A percentile compares a stretch with the other conserved stretches of the same genome.
These are phyloP conservation scores for Coranthus polyacanthus DNA, from an alignment of 2,797 vertebrate genomes.

Conservation along the genomic window DNA sequence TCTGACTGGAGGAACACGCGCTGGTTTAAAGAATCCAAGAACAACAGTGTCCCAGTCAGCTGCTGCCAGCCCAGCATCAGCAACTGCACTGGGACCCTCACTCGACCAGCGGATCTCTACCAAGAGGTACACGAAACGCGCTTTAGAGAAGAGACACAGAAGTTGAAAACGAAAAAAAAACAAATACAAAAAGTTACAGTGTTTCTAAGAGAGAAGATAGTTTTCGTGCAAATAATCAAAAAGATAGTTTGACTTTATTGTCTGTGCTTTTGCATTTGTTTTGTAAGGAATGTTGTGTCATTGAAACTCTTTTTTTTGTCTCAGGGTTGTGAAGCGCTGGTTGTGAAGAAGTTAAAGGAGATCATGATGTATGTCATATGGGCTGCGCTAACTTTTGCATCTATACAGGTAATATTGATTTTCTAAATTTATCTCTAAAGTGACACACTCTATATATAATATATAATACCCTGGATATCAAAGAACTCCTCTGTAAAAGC, in stretches of 20 bases:
- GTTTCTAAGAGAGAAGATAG: too few relatives aligned
- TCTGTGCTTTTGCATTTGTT: background rate
- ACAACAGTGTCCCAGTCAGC: constrained; percentile 97
- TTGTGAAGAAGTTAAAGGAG: constrained; percentile 97
- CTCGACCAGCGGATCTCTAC: constrained; percentile 91
- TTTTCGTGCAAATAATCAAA: too few relatives aligned
- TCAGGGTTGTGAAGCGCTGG: constrained; percentile 94
- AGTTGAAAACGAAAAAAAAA: background rate
- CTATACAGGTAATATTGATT: constrained; percentile 90
- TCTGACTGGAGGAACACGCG: constrained; percentile 95
- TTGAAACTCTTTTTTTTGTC: constrained; percentile 14
- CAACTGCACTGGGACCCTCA: constrained; percentile 93
- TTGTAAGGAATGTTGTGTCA: background rate
- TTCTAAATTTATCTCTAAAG: background rate
- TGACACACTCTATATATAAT: too few relatives aligned
- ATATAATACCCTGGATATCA: too few relatives aligned
- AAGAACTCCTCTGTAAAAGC: too few relatives aligned
- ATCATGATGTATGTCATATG: constrained; percentile 99
- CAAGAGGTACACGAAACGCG: constrained; percentile 86
- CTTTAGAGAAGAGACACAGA: too few relatives aligned
- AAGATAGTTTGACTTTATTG: background rate
- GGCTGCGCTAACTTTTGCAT: constrained; percentile 95
- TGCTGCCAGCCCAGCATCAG: constrained; percentile 91
- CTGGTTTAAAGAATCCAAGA: constrained; percentile 96
- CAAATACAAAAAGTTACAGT: background rate